Conservation (phyloP, 2,113 vertebrate species). For the Petromus typicus region DNA sequence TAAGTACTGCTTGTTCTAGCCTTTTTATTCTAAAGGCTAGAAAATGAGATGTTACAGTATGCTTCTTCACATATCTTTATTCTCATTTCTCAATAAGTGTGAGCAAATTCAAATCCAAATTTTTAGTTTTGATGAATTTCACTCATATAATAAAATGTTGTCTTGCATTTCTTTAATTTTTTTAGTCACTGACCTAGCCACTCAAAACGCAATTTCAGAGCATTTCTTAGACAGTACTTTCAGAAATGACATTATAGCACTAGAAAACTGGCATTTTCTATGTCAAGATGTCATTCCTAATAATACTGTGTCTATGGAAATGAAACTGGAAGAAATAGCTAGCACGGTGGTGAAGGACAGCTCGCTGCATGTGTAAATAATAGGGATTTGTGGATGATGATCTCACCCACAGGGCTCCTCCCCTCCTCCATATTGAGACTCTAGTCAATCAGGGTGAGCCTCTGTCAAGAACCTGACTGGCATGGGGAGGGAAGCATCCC, state of each 20-base stretch:
- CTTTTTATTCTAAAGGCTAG: neutral
- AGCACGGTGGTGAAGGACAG: conserved; percentile 23
- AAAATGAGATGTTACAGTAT: neutral
- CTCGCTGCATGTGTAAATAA: conserved; percentile 62
- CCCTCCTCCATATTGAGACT: neutral
- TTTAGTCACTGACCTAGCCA: conserved; percentile 37
- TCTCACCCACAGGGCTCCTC: neutral
- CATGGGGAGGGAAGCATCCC: neutral
- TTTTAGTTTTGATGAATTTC: conserved; percentile 47
- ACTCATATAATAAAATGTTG: conserved; percentile 60
- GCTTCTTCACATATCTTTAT: neutral
- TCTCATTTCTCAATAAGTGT: conserved; percentile 13
- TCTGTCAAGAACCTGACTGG: neutral
- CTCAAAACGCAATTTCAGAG: conserved; percentile 53
- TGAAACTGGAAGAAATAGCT: conserved; percentile 39
- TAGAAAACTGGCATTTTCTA: conserved; percentile 63
- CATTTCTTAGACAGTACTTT: conserved; percentile 57
- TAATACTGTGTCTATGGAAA: conserved; percentile 64
- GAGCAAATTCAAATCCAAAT: conserved; percentile 41
- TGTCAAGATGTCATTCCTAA: conserved; percentile 71
- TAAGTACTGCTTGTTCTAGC: neutral
- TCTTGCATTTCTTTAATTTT: conserved; percentile 55
- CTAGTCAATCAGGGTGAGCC: neutral
- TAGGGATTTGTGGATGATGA: conserved; percentile 55
- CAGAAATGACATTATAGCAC: conserved; percentile 63